Conservation (phyloP, 2,797 vertebrate species). For the Chlorospingus flavigularis region DNA sequence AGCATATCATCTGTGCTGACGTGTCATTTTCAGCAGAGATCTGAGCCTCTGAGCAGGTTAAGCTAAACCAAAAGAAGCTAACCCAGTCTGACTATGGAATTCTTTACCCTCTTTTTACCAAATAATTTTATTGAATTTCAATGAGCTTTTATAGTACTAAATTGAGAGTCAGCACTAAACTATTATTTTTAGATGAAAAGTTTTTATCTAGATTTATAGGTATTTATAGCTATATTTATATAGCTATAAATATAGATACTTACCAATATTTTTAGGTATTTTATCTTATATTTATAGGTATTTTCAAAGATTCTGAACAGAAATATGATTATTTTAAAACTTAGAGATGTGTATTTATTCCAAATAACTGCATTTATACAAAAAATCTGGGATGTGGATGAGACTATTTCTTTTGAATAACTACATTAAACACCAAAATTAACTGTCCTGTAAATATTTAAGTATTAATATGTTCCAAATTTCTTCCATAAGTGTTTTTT, state of each 20-base stretch:
- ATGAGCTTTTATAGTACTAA: not conserved
- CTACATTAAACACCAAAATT: not conserved
- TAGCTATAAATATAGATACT: not conserved
- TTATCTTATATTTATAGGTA: not conserved
- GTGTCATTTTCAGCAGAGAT: not conserved
- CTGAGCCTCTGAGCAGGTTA: not conserved
- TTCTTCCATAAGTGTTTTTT: not conserved
- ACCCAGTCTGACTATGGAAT: not conserved
- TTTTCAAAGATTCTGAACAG: not conserved
- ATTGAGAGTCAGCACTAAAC: not conserved
- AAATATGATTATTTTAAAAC: not conserved
- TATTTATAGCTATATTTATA: not conserved
- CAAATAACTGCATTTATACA: not conserved
- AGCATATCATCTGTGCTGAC: not conserved
- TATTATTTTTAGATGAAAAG: not conserved
- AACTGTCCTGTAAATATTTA: not conserved
- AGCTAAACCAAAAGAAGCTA: not conserved
- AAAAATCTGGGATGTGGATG: not conserved
- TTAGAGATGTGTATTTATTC: not conserved
- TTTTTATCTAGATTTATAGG: not conserved
- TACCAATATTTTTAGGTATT: not conserved
- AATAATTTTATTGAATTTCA: not conserved
- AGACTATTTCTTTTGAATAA: not conserved
- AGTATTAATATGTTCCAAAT: not conserved
- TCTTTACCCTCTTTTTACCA: not conserved